phyloP scores from a whole-genome alignment of 2,113 vertebrate species.

The Proteles cristata region DNA sequence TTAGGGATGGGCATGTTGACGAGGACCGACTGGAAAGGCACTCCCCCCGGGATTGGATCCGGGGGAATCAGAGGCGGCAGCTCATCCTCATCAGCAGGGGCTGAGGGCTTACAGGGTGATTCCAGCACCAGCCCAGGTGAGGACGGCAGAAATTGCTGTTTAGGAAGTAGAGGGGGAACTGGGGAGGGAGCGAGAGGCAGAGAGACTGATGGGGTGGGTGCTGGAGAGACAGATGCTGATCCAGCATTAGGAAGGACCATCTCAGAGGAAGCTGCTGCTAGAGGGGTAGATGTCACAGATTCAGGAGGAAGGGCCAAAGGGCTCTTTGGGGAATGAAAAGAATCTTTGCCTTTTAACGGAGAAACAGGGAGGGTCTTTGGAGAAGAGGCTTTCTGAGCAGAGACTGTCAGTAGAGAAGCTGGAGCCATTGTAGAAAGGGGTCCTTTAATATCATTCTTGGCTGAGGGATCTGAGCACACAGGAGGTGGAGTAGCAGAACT shows the following conservation, averaged over 20 bases:
- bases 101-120: constrained; percentile 67
- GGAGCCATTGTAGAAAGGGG: not conserved
- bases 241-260: constrained; percentile 52
- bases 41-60: constrained; percentile 85
- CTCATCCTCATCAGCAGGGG: constrained; percentile 89
- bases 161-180: constrained; percentile 76
- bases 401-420: not conserved
- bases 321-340: constrained; percentile 21
- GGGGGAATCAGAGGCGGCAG: constrained; percentile 96
- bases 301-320: not conserved
- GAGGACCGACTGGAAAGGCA: constrained; percentile 82
- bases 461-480: constrained; percentile 27
- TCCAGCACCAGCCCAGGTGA: constrained; percentile 69
- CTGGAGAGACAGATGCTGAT: constrained; percentile 46
- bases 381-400: constrained; percentile 51
- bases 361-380: constrained; percentile 18
- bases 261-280: constrained; percentile 46
- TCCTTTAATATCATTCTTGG: constrained; percentile 44
- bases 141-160: constrained; percentile 75
- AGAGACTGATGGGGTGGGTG: constrained; percentile 59
- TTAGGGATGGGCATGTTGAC: constrained; percentile 86
- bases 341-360: constrained; percentile 41
- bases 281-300: constrained; percentile 22
- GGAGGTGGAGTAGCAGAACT: not conserved
- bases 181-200: constrained; percentile 65